Conservation (phyloP, 2,113 vertebrate species). For the Tenebrosternarchus preto region DNA sequence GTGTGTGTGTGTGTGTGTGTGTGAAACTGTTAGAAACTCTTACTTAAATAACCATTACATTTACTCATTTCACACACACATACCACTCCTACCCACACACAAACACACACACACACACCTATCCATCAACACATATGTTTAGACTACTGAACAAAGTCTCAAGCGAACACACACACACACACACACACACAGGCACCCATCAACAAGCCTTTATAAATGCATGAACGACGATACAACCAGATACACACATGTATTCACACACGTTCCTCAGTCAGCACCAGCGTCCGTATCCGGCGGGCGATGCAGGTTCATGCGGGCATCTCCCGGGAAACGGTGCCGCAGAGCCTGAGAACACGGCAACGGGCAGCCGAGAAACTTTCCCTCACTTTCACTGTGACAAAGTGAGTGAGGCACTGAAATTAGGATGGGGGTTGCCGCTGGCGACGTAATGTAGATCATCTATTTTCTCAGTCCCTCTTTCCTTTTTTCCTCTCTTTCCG, state of each 20-base stretch:
- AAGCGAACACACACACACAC: neutral
- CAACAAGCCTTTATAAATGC: neutral
- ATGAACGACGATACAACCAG: neutral
- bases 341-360: constrained; percentile 6
- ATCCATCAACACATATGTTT: neutral
- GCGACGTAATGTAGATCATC: constrained; percentile 54
- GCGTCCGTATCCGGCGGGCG: neutral
- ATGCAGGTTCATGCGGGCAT: no score
- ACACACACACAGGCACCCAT: neutral
- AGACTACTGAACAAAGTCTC: neutral
- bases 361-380: constrained; percentile 10
- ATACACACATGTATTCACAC: neutral
- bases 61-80: no score
- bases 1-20: neutral
- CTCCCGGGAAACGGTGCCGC: neutral
- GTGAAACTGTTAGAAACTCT: no score
- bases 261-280: neutral
- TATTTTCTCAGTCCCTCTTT: constrained; percentile 46
- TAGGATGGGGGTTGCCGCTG: constrained; percentile 45
- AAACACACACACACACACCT: neutral
- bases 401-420: constrained; percentile 12
- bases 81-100: neutral
- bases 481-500: constrained; percentile 22
- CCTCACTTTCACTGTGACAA: constrained; percentile 18
- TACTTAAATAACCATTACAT: no score